Evolutionary conservation across 2,888 invertebrate species (phyloP).

Genomic region (Cheilosia grossa): DNA sequence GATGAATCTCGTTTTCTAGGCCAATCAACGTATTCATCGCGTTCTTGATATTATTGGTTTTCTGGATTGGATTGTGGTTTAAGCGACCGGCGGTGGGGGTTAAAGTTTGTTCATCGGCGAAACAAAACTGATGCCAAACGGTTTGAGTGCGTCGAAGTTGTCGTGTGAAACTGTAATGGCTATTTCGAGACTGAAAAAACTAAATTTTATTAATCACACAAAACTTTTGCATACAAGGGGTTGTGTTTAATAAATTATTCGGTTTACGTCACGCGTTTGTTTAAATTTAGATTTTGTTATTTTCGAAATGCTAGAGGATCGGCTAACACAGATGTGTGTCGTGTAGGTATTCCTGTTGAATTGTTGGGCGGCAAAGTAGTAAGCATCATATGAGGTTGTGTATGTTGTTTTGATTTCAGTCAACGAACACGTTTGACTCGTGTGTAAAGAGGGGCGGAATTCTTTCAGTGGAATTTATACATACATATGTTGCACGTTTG

Average conservation of each 20-base stretch:
- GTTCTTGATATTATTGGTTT: too few species aligned
- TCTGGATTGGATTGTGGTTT: too few species aligned
- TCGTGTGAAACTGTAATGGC: conserved; percentile 15
- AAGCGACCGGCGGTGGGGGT: too few species aligned
- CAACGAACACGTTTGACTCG: conserved; percentile 55
- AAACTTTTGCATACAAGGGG: conserved; percentile 45
- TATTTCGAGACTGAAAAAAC: conserved; percentile 48
- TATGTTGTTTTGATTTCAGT: conserved; percentile 39
- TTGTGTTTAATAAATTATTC: conserved; percentile 53
- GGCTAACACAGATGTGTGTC: conserved; percentile 32
- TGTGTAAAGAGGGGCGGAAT: conserved; percentile 35
- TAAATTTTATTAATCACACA: conserved; percentile 37
- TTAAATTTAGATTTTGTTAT: conserved; percentile 46
- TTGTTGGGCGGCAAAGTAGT: conserved; percentile 3
- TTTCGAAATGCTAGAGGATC: conserved; percentile 31
- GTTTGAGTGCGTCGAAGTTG: conserved; percentile 5
- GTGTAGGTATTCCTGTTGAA: conserved; percentile 9
- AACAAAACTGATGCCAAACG: conserved; percentile 6
- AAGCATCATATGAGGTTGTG: conserved; percentile 21
- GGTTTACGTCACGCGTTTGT: conserved; percentile 41
- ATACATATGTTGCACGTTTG: conserved; percentile 17
- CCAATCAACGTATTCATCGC: too few species aligned
- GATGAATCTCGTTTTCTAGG: too few species aligned
- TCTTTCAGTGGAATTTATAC: conserved; percentile 27
- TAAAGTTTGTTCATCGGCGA: too few species aligned